Evolutionary conservation across 2,888 invertebrate genomes (phyloP), one percentile per base, ranked within the genome.

Genomic region (Pristionchus japonicus): DNA sequence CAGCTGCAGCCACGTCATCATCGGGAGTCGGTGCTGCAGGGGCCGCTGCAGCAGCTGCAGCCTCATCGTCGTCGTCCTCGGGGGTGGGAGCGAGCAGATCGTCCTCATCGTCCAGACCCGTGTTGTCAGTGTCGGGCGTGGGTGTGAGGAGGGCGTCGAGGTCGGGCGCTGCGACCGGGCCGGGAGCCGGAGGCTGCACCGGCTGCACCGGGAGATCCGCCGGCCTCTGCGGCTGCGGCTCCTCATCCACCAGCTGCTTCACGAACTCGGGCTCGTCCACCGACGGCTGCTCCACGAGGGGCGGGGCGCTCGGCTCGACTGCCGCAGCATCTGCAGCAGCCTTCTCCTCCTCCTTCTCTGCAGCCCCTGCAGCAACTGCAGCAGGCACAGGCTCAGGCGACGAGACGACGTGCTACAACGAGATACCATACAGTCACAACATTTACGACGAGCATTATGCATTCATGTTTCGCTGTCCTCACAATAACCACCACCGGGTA

Each of bases 201-300:
- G n/a, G n/a, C n/a, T n/a, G n/a, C n/a, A n/a, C n/a, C n/a, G n/a
- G n/a, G n/a, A n/a, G n/a, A n/a, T n/a, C n/a, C n/a, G n/a, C n/a
- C n/a, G n/a, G n/a, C n/a, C n/a, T n/a, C 23, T 85, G 40, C n/a
- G 85, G 85, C 6, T 49, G 15, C 27, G 85, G 85, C 11, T 84
- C 34, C 17, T 77, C 77, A 20, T 37, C 40, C 27, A 49, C 80
- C 31, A 80, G n/a, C 49, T 80, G 49, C 47, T 49, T 47, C 2
- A 80, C 80, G 15, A n/a, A 80, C 37, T 47, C 47, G n/a, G 80
- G 80, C 31, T 80, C 80, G 49, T 80, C 80, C 3, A 80, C 31
- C n/a, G 80, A 80, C n/a, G n/a, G n/a, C 11, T 37, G 23, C 57
- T n/a, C n/a, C n/a, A n/a, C 31, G 70, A 47, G 40, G 43, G 15